Evolutionary conservation across 2,888 invertebrate genomes (phyloP), one percentile per base, ranked within the genome.

Genomic region (Drosophila sordidula): DNA sequence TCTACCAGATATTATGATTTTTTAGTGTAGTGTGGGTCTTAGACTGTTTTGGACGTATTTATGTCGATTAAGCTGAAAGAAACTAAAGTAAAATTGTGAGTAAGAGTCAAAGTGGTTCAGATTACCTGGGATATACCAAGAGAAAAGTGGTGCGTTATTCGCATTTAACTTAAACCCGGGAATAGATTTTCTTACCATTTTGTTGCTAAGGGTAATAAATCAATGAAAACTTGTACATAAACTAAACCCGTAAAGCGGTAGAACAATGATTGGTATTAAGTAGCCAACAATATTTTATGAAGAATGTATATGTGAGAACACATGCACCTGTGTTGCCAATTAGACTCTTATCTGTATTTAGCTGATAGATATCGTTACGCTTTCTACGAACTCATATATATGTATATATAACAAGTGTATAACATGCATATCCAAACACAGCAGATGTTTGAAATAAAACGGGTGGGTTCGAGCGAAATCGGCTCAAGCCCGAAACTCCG

Each of bases 1-100:
- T 36, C n/a, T 32, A 58, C 49, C 36, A 26, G 39, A 18, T 36
- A 42, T 16, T 38, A 55, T 12, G 16, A 4, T 22, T 8, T 29
- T 34, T 65, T 14, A 74, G 65, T 74, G 16, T 54, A 54, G 14
- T 32, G 6, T 32, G 41, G 22, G 32, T 5, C 18, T 14, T 6
- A 45, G 14, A 18, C 36, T 6, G 65, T 29, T 52, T 29, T n/a
- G 36, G 55, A 49, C 58, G 59, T 64, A 38, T 39, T 5, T 22
- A 2, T 22, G 44, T 22, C 34, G 16, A 22, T 39, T 16, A 12
- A 22, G 45, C 39, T 6, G n/a, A 6, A 11, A 18, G 41, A 41
- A 29, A 14, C 41, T 42, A 14, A 41, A 34, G 4, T 8, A 6
- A 4, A 47, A 47, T 18, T 58, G 41, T 34, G 16, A 34, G 36